Percentiles rank a stretch among this genome's conserved stretches.
These are phyloP conservation scores for Hylomyscus alleni DNA, from an alignment of 2,797 vertebrate genomes.

Conservation along the genomic window DNA sequence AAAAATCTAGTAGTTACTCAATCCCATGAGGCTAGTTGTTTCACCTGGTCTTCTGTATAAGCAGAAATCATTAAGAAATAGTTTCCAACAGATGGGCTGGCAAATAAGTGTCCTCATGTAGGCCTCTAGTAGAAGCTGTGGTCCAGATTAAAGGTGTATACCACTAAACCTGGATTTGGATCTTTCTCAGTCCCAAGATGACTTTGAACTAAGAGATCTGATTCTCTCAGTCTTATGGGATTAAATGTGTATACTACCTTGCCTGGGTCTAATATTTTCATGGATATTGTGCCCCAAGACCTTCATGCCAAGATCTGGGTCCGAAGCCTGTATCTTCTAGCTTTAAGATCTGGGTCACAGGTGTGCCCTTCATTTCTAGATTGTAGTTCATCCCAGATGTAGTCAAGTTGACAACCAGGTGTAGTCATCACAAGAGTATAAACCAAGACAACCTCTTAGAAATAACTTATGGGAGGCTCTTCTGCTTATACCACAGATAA, in stretches of 20 bases:
- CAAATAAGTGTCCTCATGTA: not conserved
- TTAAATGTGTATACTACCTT: not conserved
- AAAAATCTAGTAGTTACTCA: not conserved
- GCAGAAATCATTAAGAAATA: too few species aligned
- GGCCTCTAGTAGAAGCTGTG: not conserved
- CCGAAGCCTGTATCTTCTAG: not conserved
- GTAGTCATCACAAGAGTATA: not conserved
- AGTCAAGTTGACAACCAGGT: not conserved
- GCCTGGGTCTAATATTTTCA: not conserved
- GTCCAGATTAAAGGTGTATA: not conserved
- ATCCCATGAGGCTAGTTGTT: not conserved
- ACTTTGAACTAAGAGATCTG: not conserved
- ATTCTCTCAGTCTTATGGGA: not conserved
- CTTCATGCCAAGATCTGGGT: not conserved
- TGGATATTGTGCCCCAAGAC: not conserved
- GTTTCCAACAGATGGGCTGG: too few species aligned
- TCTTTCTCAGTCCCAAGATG: accelerated
- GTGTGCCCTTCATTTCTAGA: not conserved
- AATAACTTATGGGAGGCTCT: not conserved
- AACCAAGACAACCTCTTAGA: not conserved
- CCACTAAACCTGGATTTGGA: not conserved
- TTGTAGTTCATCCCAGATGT: not conserved
- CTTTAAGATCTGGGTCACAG: not conserved
- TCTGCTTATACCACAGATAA: not conserved
- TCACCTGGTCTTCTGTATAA: not conserved